Base-by-base conservation (phyloP, 2,888 invertebrate genomes). In the Polydrusus pterygomalis region DNA sequence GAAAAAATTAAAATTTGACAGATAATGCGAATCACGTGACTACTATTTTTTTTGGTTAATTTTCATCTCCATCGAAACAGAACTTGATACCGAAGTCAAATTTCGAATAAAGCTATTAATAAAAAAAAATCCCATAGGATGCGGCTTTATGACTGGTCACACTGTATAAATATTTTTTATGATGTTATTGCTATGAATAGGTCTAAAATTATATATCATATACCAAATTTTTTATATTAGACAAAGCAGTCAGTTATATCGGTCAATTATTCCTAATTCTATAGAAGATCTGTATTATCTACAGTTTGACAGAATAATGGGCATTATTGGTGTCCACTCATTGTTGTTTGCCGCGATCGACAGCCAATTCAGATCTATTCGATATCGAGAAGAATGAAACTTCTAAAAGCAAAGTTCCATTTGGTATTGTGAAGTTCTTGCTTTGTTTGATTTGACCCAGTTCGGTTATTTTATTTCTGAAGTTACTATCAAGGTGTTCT, bases 291-390 rank as follows among this genome's bases (percentile, higher is more conserved):
- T 34, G 34, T 9, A 34, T 56, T 56, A 5, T 34, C 8, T 34
- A 56, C 34, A 56, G 56, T 15, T 56, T 56, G 56, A 56, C 34
- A 20, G 15, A 56, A 34, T 56, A 56, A 56, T 56, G 15, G 30
- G 34, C 15, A 56, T 56, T 56, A 56, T 56, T 34, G 56, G 56
- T 34, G 56, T 7, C 56, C 56, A 56, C 56, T 56, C 56, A 56
- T 56, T 56, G 56, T 54, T 54, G 11, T 54, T 25, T 56, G 34
- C 15, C 25, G 3, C 34, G 34, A 56, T 30, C 34, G 34, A 56
- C 56, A 56, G 34, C 15, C 7, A 56, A 56, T 56, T 34, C 15
- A 56, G 34, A 56, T 9, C 34, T 56, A 30, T 15, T 56, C 30
- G 56, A 34, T 56, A 56, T 56, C 56, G 10, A 15, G 56, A 25